phyloP scores from a whole-genome alignment of 2,888 invertebrate species.

The Julus scanicus region DNA sequence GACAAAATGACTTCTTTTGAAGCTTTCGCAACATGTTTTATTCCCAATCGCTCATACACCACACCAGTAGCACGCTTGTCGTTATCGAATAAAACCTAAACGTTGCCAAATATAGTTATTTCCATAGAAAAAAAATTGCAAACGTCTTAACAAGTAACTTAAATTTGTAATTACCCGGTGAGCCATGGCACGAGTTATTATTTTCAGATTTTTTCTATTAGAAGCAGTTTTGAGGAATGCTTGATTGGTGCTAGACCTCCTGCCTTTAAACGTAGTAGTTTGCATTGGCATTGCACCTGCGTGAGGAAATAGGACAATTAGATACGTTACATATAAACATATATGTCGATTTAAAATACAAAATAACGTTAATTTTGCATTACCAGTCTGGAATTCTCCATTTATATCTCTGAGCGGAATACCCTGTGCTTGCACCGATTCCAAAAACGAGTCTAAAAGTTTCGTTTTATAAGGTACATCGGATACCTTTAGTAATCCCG shows the following conservation, averaged over 20 bases:
- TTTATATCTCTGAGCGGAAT: constrained; percentile 60
- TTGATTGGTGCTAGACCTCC: not conserved
- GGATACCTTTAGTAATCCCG: constrained; percentile 60
- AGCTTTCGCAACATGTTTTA: constrained; percentile 42
- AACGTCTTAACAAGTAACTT: no score
- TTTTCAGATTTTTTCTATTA: not conserved
- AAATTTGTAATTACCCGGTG: not conserved
- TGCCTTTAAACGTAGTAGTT: not conserved
- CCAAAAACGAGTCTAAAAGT: constrained; percentile 59
- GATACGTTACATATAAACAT: not conserved
- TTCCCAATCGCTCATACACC: constrained; percentile 17
- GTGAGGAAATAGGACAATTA: not conserved
- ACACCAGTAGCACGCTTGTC: constrained; percentile 54
- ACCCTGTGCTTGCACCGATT: constrained; percentile 59
- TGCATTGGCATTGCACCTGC: not conserved
- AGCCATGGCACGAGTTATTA: not conserved
- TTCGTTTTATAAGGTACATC: constrained; percentile 59
- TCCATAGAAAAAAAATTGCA: not conserved
- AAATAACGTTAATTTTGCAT: not conserved
- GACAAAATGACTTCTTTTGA: constrained; percentile 55
- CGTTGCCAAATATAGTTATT: not conserved
- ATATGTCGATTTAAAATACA: no score
- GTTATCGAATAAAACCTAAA: constrained; percentile 53
- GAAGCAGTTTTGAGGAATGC: not conserved
- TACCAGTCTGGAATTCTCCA: constrained; percentile 60